phyloP scores from a whole-genome alignment of 92 coral and sea anemone species.

The Epizoanthus illoricatus region DNA sequence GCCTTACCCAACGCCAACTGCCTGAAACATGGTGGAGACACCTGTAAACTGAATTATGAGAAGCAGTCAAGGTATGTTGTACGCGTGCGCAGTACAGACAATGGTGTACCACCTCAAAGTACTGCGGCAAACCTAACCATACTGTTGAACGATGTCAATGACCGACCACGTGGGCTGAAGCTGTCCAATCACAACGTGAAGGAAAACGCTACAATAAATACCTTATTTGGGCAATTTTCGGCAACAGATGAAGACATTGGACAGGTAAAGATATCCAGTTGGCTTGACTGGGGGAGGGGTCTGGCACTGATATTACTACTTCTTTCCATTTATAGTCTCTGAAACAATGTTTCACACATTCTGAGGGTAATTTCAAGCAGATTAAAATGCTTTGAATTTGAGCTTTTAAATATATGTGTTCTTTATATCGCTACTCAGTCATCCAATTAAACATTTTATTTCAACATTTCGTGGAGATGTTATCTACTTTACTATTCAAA shows the following conservation, averaged over 20 bases:
- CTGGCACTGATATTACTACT: too few species aligned
- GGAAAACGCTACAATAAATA: constrained; percentile 81
- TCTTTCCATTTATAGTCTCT: too few species aligned
- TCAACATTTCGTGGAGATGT: too few species aligned
- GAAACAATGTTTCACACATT: too few species aligned
- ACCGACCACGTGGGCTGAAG: constrained; percentile 80
- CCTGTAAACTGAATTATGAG: constrained; percentile 86
- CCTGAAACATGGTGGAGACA: constrained; percentile 69
- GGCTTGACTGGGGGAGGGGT: too few species aligned
- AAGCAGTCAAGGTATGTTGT: constrained; percentile 54
- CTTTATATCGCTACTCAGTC: too few species aligned
- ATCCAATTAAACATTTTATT: too few species aligned
- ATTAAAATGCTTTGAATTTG: too few species aligned
- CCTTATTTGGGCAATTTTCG: constrained; percentile 67
- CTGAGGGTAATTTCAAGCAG: too few species aligned
- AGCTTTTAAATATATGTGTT: too few species aligned
- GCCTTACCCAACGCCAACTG: constrained; percentile 75
- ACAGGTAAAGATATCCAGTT: constrained; percentile 34
- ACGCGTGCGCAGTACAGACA: constrained; percentile 91
- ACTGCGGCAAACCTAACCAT: constrained; percentile 63
- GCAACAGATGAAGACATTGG: constrained; percentile 81
- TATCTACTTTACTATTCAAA: too few species aligned
- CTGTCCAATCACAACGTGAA: constrained; percentile 76
- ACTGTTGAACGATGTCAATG: constrained; percentile 81
- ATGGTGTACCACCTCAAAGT: constrained; percentile 78